Evolutionary conservation across 1,140 invertebrate species (phyloP).

Genomic region (Dufourea novaeangliae): DNA sequence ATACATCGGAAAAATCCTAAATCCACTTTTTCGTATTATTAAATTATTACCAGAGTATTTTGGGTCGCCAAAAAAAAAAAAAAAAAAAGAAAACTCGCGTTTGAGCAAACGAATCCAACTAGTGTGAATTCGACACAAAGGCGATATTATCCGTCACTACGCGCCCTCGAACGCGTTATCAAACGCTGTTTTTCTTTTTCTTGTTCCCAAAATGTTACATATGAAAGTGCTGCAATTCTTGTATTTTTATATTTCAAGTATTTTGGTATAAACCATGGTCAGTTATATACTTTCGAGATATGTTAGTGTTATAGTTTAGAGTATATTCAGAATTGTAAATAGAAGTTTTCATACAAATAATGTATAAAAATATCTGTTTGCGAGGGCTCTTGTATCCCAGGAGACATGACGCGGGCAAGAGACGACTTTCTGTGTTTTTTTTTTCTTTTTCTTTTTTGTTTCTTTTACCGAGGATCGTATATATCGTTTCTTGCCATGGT

Average conservation of each 20-base stretch:
- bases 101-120: neutral
- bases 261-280: slow-evolving; percentile 62
- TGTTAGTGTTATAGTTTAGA: slow-evolving; percentile 33
- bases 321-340: slow-evolving; percentile 29
- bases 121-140: neutral
- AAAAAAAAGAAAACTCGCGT: too few species aligned
- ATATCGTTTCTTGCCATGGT: slow-evolving; percentile 53
- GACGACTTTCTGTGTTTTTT: neutral
- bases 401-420: neutral
- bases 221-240: slow-evolving; percentile 46
- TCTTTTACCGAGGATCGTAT: neutral
- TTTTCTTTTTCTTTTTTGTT: too few species aligned
- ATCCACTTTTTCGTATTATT: slow-evolving; percentile 39
- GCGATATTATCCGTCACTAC: too few species aligned
- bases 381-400: neutral
- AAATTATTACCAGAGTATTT: slow-evolving; percentile 29
- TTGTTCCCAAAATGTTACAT: slow-evolving; percentile 25
- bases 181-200: slow-evolving; percentile 35
- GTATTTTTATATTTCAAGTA: slow-evolving; percentile 58
- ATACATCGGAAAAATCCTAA: slow-evolving; percentile 12
- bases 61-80: slow-evolving; percentile 10
- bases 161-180: neutral
- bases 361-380: slow-evolving; percentile 5
- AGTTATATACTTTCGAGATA: slow-evolving; percentile 31
- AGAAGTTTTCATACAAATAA: slow-evolving; percentile 9